Percentiles rank a stretch among this genome's conserved stretches.
phyloP scores from a whole-genome alignment of 35 echinoderm and acorn worm species.

The Stichopus chloronotus region DNA sequence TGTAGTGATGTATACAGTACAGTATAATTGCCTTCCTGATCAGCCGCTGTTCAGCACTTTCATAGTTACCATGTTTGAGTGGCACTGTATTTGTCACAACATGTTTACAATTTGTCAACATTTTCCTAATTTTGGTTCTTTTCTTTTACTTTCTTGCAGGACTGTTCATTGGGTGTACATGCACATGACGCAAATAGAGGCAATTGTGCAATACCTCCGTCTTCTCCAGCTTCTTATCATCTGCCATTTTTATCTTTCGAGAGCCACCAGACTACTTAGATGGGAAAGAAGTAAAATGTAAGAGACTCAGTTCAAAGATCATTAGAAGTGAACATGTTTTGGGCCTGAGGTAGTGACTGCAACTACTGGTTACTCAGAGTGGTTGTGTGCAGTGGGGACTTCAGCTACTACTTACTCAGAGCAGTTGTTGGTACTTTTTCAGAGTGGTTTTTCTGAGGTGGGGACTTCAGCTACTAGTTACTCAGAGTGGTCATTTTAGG shows the following conservation, averaged over 20 bases:
- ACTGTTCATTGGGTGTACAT: conserved; percentile 91
- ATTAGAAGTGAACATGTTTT: not conserved
- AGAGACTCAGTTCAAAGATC: not conserved
- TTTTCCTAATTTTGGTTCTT: not conserved
- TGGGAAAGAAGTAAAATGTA: conserved; percentile 74
- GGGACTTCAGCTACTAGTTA: no score
- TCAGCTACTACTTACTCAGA: no score
- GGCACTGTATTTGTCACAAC: not conserved
- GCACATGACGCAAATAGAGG: conserved; percentile 71
- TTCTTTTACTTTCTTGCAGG: conserved; percentile 47
- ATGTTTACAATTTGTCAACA: not conserved
- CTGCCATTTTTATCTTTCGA: conserved; percentile 88
- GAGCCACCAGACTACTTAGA: conserved; percentile 73
- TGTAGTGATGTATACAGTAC: not conserved
- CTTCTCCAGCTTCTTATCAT: conserved; percentile 82
- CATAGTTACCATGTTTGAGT: not conserved
- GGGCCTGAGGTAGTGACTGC: no score
- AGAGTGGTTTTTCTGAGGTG: no score
- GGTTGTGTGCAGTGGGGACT: no score
- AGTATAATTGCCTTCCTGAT: not conserved
- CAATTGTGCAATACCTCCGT: conserved; percentile 77
- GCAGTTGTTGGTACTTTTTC: no score
- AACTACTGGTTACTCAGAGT: no score
- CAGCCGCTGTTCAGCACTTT: not conserved
- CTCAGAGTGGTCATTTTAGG: no score